A percentile compares a stretch with the other conserved stretches of the same genome.
These are phyloP conservation scores for Sebastes hopkinsi DNA, from an alignment of 2,797 vertebrate species.

Conservation along the genomic window DNA sequence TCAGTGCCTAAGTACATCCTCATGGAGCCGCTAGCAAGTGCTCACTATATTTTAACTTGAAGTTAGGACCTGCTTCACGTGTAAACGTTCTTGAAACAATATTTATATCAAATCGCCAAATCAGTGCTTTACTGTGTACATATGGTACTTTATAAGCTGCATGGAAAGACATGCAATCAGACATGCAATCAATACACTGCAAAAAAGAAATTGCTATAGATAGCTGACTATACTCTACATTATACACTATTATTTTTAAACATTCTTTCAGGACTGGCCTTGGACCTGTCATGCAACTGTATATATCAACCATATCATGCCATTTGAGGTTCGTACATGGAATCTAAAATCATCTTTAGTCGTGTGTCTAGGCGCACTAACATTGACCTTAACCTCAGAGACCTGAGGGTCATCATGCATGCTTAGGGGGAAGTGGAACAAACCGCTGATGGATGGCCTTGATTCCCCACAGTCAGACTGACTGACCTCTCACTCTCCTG, in stretches of 20 bases:
- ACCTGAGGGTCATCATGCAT: slow-evolving; percentile 7
- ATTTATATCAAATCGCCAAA: background rate
- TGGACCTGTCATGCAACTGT: background rate
- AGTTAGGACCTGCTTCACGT: background rate
- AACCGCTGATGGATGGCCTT: slow-evolving; percentile 22
- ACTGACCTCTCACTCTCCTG: background rate
- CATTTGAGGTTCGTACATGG: background rate
- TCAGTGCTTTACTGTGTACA: background rate
- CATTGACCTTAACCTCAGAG: slow-evolving; percentile 9
- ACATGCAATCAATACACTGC: background rate
- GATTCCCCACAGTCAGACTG: slow-evolving; percentile 11
- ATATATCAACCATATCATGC: background rate
- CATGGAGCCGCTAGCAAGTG: background rate
- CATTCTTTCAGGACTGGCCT: background rate
- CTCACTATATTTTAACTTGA: background rate
- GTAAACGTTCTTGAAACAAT: background rate
- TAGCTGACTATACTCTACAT: background rate
- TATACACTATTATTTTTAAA: background rate
- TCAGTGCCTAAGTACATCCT: too few relatives aligned
- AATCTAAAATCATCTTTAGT: background rate
- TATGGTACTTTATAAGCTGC: background rate
- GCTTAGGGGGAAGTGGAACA: background rate
- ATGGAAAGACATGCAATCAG: background rate
- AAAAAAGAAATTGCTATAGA: background rate
- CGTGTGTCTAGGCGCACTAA: background rate